phyloP scores from a whole-genome alignment of 30 jellyfish, hydroid and myxozoan species.

The Sanderia malayensis region DNA sequence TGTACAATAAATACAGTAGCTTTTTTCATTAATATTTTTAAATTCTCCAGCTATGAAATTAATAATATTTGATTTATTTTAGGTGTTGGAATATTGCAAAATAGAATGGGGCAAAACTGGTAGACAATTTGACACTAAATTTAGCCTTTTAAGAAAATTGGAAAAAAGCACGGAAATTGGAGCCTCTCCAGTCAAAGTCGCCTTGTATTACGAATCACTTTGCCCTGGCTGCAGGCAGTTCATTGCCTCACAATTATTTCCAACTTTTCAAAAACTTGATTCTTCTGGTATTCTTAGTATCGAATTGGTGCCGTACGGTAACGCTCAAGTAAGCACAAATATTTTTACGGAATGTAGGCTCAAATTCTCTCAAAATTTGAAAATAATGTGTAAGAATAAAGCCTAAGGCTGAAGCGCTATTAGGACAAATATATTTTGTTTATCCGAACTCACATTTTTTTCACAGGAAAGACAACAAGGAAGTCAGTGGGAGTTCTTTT shows the following conservation, averaged over 20 bases:
- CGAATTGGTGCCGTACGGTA: constrained; percentile 86
- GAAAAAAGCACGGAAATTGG: neutral
- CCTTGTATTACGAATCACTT: constrained; percentile 76
- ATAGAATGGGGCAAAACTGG: constrained; percentile 46
- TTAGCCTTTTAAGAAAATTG: neutral
- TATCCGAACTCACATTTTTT: neutral
- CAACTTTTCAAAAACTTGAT: constrained; percentile 63
- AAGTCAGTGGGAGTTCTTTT: constrained; percentile 47
- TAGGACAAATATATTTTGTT: too few relatives aligned
- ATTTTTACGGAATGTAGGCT: neutral
- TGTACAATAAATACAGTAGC: neutral
- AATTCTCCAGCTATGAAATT: neutral
- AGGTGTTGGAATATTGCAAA: constrained; percentile 56
- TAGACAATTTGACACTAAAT: neutral
- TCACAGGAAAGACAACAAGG: constrained; percentile 70
- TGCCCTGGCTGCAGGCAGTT: constrained; percentile 80
- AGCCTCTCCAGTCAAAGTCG: constrained; percentile 67
- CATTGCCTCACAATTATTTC: constrained; percentile 67
- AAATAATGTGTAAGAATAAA: too few relatives aligned
- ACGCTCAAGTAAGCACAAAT: constrained; percentile 55
- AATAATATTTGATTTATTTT: neutral
- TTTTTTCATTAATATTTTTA: neutral
- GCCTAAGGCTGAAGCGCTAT: too few relatives aligned
- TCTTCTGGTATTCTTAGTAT: constrained; percentile 65
- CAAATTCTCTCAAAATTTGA: neutral